phyloP scores from a whole-genome alignment of 2,113 vertebrate genomes.

The Ctenomys sociabilis region DNA sequence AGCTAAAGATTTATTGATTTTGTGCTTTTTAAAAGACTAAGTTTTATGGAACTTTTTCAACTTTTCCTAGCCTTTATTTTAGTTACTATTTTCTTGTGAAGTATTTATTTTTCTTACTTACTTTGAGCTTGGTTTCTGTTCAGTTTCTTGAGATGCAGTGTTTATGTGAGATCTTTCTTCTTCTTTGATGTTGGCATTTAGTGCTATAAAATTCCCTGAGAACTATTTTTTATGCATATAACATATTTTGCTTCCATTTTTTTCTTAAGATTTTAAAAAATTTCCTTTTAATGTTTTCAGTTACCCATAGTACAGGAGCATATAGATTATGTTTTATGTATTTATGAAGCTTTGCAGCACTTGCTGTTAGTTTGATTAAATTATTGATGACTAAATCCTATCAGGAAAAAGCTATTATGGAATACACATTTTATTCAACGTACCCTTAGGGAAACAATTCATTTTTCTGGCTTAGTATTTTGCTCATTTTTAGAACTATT shows the following conservation, averaged over 20 bases:
- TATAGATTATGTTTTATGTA: background rate
- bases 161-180: background rate
- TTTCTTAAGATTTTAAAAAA: background rate
- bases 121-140: background rate
- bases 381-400: background rate
- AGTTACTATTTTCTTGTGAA: background rate
- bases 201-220: background rate
- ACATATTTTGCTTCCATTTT: background rate
- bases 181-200: background rate
- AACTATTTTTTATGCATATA: background rate
- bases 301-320: background rate
- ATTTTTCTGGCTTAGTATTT: background rate
- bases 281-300: background rate
- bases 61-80: background rate
- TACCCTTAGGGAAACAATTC: background rate
- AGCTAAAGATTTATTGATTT: background rate
- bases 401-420: conserved; percentile 3
- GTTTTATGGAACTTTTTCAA: background rate
- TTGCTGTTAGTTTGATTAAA: conserved; percentile 11
- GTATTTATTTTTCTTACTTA: background rate
- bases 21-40: background rate
- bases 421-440: background rate
- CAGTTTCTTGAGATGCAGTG: background rate
- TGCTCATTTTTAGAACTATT: background rate
- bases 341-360: background rate